Conservation (phyloP, 1,140 invertebrate species). For the Drosophila ironensis region DNA sequence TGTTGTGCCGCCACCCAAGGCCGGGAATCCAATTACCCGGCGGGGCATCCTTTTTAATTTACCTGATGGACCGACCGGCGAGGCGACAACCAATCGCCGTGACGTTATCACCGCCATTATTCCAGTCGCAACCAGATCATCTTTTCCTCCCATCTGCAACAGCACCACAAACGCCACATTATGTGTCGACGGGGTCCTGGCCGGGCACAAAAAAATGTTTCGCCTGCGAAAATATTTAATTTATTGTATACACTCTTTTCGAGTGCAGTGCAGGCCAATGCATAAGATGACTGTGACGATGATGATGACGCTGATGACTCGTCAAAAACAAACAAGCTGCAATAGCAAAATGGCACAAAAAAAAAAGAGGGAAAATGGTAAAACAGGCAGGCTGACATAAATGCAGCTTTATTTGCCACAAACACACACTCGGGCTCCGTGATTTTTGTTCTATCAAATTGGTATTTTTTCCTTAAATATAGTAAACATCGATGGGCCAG, state of each 20-base stretch:
- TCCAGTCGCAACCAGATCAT: conserved; percentile 19
- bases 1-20: neutral
- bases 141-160: conserved; percentile 17
- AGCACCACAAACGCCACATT: neutral
- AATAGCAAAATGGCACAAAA: conserved; percentile 14
- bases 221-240: conserved; percentile 46
- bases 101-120: neutral
- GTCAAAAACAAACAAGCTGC: conserved; percentile 48
- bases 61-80: conserved; percentile 34
- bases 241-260: conserved; percentile 44
- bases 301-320: conserved; percentile 26
- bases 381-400: conserved; percentile 23
- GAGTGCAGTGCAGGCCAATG: conserved; percentile 13
- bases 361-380: conserved; percentile 6
- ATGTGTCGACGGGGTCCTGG: neutral
- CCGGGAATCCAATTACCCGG: conserved; percentile 40
- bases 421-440: conserved; percentile 7
- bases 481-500: conserved; percentile 42
- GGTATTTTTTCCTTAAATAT: conserved; percentile 51
- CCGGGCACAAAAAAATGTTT: conserved; percentile 25
- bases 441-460: conserved; percentile 50
- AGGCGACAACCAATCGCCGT: conserved; percentile 9
- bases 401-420: conserved; percentile 35
- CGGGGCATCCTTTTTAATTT: conserved; percentile 41
- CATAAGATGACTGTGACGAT: conserved; percentile 27